Conservation (phyloP, 1,140 invertebrate species). For the Pachyrhynchus sulphureomaculatus region DNA sequence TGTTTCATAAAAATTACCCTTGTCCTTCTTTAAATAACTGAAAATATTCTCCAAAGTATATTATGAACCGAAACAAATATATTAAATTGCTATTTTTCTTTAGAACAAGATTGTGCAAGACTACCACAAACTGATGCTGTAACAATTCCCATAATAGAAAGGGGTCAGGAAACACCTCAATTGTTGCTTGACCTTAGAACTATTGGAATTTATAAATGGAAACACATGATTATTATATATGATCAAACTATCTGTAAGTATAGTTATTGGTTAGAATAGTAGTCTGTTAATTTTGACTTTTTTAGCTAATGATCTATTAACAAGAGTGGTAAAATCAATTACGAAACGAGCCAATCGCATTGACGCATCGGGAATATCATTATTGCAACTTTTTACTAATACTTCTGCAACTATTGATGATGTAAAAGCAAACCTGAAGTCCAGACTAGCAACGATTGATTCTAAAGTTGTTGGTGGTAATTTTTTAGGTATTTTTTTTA, state of each 20-base stretch:
- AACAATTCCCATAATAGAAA: slow-evolving; percentile 65
- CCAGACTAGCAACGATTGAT: slow-evolving; percentile 56
- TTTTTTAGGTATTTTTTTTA: slow-evolving; percentile 31
- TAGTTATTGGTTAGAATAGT: background rate
- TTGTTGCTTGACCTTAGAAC: slow-evolving; percentile 70
- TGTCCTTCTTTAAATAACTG: too few relatives aligned
- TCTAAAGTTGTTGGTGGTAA: slow-evolving; percentile 53
- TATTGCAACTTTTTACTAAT: slow-evolving; percentile 59
- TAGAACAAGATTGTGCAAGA: slow-evolving; percentile 67
- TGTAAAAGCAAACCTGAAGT: slow-evolving; percentile 54
- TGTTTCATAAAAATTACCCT: too few relatives aligned
- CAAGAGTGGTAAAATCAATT: slow-evolving; percentile 60
- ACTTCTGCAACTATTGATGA: slow-evolving; percentile 49
- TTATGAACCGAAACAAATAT: background rate
- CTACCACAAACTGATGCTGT: slow-evolving; percentile 64
- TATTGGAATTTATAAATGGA: slow-evolving; percentile 64
- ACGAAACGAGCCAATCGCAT: slow-evolving; percentile 54
- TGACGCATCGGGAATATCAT: slow-evolving; percentile 55
- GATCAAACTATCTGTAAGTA: slow-evolving; percentile 69
- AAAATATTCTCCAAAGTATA: too few relatives aligned
- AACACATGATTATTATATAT: slow-evolving; percentile 66
- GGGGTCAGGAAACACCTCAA: slow-evolving; percentile 72
- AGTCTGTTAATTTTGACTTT: background rate
- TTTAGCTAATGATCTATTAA: slow-evolving; percentile 62
- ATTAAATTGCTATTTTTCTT: too few relatives aligned